These are phyloP conservation scores for Drosophila cracens DNA, from an alignment of 2,888 invertebrate genomes.

Conservation along the genomic window DNA sequence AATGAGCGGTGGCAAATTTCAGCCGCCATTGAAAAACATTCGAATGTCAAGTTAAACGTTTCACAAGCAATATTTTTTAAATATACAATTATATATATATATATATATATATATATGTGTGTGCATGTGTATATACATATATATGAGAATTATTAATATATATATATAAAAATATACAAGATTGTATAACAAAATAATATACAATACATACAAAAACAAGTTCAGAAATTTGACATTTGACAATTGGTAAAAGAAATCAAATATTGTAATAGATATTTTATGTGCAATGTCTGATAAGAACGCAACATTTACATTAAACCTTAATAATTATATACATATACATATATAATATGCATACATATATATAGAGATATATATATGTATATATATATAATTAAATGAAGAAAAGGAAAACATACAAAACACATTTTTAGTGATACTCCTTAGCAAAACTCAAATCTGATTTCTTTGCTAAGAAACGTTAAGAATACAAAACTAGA, in stretches of 20 bases:
- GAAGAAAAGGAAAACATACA: conserved; percentile 26
- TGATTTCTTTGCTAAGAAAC: conserved; percentile 65
- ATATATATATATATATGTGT: conserved; percentile 25
- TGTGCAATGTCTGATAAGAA: conserved; percentile 45
- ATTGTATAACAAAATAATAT: conserved; percentile 16
- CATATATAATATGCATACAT: conserved; percentile 21
- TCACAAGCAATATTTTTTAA: conserved; percentile 80
- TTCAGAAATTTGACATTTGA: conserved; percentile 20
- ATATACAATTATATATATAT: conserved; percentile 28
- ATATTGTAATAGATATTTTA: conserved; percentile 51
- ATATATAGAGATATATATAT: conserved; percentile 20
- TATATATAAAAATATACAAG: conserved; percentile 34
- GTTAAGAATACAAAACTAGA: conserved; percentile 34
- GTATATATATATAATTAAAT: conserved; percentile 11
- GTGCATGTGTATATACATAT: conserved; percentile 35
- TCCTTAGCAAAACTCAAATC: conserved; percentile 70
- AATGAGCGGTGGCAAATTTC: conserved; percentile 15
- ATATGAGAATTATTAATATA: conserved; percentile 22
- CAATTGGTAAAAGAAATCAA: conserved; percentile 46
- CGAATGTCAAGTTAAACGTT: conserved; percentile 77
- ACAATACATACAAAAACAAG: conserved; percentile 31
- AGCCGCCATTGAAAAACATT: conserved; percentile 46
- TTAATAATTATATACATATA: conserved; percentile 41
- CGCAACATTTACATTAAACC: conserved; percentile 50
- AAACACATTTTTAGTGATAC: conserved; percentile 72